These are phyloP conservation scores for Colletes latitarsis DNA, from an alignment of 1,140 invertebrate species.

Conservation along the genomic window DNA sequence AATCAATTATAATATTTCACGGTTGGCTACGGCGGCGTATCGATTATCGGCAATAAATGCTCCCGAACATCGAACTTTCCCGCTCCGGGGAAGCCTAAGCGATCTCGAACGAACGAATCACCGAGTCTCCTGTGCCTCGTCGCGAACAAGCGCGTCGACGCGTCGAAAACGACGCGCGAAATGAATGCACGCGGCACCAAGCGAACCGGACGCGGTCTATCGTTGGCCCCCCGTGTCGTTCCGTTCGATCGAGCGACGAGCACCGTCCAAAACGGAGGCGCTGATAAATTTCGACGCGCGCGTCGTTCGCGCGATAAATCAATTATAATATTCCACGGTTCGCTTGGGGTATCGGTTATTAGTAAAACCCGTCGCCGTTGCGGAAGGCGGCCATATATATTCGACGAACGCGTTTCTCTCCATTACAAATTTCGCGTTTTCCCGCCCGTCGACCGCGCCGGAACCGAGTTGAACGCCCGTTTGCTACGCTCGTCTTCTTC, in stretches of 20 bases:
- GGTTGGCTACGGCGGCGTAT: slow-evolving; percentile 75
- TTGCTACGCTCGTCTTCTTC: background rate
- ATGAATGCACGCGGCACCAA: slow-evolving; percentile 25
- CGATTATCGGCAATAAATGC: slow-evolving; percentile 74
- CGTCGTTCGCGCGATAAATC: slow-evolving; percentile 75
- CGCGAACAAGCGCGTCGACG: background rate
- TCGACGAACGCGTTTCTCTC: slow-evolving; percentile 74
- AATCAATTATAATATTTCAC: slow-evolving; percentile 80
- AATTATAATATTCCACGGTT: slow-evolving; percentile 81
- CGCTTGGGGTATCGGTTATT: slow-evolving; percentile 80
- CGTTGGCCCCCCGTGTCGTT: slow-evolving; percentile 29
- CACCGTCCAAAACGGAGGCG: slow-evolving; percentile 68
- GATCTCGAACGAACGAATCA: background rate
- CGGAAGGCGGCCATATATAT: slow-evolving; percentile 79
- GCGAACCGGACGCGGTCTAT: slow-evolving; percentile 45
- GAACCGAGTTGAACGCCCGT: background rate
- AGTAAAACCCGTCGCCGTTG: slow-evolving; percentile 78
- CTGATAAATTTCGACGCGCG: slow-evolving; percentile 76
- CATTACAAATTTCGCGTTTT: slow-evolving; percentile 78
- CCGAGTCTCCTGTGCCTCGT: too few species aligned
- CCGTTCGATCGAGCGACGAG: slow-evolving; percentile 49
- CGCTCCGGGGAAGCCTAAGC: slow-evolving; percentile 11
- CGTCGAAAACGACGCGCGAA: slow-evolving; percentile 27
- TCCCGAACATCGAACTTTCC: slow-evolving; percentile 36
- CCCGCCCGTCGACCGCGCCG: slow-evolving; percentile 20